phyloP scores from a whole-genome alignment of 1,140 invertebrate genomes.

The Euwallacea fornicatus region DNA sequence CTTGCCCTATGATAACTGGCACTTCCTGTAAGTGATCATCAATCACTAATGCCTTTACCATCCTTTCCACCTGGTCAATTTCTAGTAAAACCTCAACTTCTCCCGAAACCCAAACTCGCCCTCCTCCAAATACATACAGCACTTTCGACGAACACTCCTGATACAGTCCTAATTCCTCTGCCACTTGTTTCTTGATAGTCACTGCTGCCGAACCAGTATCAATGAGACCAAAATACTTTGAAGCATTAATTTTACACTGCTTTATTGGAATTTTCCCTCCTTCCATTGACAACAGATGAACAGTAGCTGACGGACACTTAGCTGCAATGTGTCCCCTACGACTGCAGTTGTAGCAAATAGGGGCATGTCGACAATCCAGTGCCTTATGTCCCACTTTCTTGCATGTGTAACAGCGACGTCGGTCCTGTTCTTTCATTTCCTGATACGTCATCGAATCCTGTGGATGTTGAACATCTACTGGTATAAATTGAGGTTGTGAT shows the following conservation, averaged over 20 bases:
- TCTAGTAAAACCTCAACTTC: conserved; percentile 27
- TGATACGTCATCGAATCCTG: not conserved
- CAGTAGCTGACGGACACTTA: conserved; percentile 18
- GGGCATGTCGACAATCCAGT: conserved; percentile 37
- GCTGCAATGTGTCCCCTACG: conserved; percentile 36
- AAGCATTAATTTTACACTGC: conserved; percentile 23
- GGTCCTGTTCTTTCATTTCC: not conserved
- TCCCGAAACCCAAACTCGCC: conserved; percentile 13
- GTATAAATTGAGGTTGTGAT: not conserved
- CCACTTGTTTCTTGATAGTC: conserved; percentile 20
- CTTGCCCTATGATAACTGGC: conserved; percentile 38
- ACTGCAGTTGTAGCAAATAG: conserved; percentile 38
- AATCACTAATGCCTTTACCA: conserved; percentile 33
- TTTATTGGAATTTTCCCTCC: conserved; percentile 6
- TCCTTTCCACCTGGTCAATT: conserved; percentile 22
- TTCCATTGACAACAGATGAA: not conserved
- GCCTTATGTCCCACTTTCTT: conserved; percentile 38
- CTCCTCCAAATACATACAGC: conserved; percentile 12
- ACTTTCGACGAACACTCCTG: not conserved
- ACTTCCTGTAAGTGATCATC: conserved; percentile 27
- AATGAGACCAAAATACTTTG: conserved; percentile 11
- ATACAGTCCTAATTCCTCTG: conserved; percentile 17
- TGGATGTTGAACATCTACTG: not conserved
- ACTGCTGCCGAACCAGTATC: conserved; percentile 33
- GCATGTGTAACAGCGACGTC: conserved; percentile 37